Evolutionary conservation across 2,888 invertebrate genomes (phyloP).

Genomic region (Lapara coniferarum): DNA sequence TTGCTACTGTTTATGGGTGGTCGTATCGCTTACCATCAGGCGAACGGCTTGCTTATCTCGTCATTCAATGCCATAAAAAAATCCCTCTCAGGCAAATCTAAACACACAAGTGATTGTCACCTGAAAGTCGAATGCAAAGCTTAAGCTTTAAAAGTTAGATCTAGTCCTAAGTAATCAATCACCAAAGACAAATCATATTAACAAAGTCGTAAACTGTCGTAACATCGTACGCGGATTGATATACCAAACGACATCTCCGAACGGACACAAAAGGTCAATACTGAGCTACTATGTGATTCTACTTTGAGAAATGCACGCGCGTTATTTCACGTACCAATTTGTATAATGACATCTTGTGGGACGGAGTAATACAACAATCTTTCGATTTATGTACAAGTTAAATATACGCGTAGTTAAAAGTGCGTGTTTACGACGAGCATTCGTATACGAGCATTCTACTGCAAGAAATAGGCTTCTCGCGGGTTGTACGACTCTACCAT

Average conservation of each 20-base stretch:
- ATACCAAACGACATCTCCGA: not conserved
- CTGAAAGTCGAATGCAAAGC: not conserved
- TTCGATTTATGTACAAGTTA: conserved; percentile 64
- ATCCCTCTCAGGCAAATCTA: no score
- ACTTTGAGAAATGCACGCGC: conserved; percentile 2
- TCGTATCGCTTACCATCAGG: no score
- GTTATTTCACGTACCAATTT: conserved; percentile 14
- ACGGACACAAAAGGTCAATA: conserved; percentile 9
- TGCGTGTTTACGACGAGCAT: conserved; percentile 64
- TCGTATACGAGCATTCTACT: conserved; percentile 48
- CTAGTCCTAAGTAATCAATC: not conserved
- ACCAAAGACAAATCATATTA: not conserved
- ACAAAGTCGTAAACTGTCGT: not conserved
- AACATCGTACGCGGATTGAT: not conserved
- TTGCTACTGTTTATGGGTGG: no score
- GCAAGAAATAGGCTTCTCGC: no score
- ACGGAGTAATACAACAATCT: conserved; percentile 52
- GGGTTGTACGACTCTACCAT: no score
- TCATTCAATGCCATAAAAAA: no score
- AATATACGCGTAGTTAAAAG: conserved; percentile 39
- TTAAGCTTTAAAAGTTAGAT: not conserved
- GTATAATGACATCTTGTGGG: conserved; percentile 36
- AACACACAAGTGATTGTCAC: no score
- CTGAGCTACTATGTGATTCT: not conserved
- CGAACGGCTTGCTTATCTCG: no score